Percentiles rank a stretch among this genome's conserved stretches.
Evolutionary conservation across 2,113 vertebrate species (phyloP).

Genomic region (Melanostigma gelatinosum): DNA sequence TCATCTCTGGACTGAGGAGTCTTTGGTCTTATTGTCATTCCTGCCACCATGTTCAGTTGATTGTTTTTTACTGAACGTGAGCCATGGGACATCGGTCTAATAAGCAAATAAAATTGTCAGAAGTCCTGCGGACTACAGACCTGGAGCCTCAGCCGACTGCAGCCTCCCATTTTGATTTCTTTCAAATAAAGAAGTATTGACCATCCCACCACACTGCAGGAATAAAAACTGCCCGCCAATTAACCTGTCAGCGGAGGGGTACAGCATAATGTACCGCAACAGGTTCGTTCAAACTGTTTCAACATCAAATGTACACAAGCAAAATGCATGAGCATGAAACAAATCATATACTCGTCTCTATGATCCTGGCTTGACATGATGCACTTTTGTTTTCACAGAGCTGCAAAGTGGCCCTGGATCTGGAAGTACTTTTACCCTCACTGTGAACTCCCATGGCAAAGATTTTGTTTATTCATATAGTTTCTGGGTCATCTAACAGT

Average conservation of each 20-base stretch:
- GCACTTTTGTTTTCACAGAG: no score
- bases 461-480: no score
- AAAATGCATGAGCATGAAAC: not conserved
- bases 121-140: not conserved
- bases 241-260: not conserved
- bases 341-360: not conserved
- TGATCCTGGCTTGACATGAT: no score
- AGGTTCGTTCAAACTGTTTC: not conserved
- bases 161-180: not conserved
- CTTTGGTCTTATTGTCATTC: not conserved
- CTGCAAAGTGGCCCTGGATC: no score
- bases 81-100: not conserved
- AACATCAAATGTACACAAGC: not conserved
- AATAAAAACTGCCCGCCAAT: not conserved
- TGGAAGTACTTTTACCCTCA: no score
- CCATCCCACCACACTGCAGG: not conserved
- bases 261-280: not conserved
- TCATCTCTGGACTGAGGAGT: not conserved
- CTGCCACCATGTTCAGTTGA: no score
- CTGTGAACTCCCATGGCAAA: no score
- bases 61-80: not conserved
- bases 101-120: not conserved
- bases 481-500: no score
- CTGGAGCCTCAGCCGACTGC: not conserved
- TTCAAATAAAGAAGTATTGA: not conserved